These are phyloP conservation scores for Natator depressus DNA, from an alignment of 2,113 vertebrate species.

Conservation along the genomic window DNA sequence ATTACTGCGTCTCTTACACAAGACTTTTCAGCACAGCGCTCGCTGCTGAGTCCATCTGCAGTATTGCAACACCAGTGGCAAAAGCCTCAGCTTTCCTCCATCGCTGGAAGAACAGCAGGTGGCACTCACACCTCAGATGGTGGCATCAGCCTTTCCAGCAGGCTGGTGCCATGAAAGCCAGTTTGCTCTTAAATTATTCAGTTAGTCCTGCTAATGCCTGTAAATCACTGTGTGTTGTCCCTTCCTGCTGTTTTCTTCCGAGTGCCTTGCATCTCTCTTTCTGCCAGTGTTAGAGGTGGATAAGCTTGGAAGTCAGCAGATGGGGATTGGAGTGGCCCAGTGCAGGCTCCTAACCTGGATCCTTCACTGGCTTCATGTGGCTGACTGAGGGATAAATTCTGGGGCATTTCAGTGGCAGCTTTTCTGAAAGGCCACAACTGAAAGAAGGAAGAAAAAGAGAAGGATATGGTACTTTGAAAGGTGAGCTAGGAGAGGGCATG, in stretches of 20 bases:
- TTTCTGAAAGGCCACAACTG: not conserved
- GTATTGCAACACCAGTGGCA: not conserved
- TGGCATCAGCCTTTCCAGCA: not conserved
- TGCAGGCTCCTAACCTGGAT: not conserved
- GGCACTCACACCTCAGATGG: not conserved
- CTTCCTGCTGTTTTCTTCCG: not conserved
- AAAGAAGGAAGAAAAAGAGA: not conserved
- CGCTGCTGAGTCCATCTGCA: rapidly evolving
- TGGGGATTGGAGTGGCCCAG: not conserved
- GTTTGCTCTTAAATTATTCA: not conserved
- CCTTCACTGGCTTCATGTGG: not conserved
- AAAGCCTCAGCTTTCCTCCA: not conserved
- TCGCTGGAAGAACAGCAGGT: not conserved
- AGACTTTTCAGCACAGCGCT: not conserved
- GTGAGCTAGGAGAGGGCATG: not conserved
- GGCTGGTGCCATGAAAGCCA: not conserved
- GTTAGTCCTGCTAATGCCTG: not conserved
- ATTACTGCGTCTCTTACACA: not conserved
- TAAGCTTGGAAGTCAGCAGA: not conserved
- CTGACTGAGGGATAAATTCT: not conserved
- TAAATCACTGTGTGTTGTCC: not conserved
- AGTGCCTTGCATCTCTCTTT: not conserved
- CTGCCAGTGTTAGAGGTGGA: not conserved
- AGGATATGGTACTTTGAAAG: not conserved
- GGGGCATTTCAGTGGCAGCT: not conserved